These are phyloP conservation scores for Eupithecia subumbrata DNA, from an alignment of 2,888 invertebrate genomes.

Conservation along the genomic window DNA sequence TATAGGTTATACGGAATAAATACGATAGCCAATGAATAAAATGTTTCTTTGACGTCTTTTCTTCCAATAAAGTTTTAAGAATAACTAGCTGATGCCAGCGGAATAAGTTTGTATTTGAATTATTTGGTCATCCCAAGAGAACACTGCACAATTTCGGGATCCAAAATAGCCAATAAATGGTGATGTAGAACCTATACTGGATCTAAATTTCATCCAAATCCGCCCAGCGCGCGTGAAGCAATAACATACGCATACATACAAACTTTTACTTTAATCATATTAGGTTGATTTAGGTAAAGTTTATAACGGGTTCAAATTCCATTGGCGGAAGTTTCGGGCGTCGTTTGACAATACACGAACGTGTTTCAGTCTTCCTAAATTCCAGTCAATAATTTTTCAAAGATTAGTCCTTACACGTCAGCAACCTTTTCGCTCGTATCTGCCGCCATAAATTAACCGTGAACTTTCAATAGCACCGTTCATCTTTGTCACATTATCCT, in stretches of 20 bases:
- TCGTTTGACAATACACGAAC: not conserved
- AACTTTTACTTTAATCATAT: not conserved
- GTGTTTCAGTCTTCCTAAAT: constrained; percentile 2
- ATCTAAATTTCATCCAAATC: not conserved
- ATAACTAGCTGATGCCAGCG: not conserved
- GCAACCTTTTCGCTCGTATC: constrained; percentile 53
- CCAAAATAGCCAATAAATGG: not conserved
- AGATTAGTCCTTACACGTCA: constrained; percentile 48
- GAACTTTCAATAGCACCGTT: constrained; percentile 63
- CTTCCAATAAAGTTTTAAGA: not conserved
- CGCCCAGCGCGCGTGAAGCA: not conserved
- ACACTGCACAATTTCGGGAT: not conserved
- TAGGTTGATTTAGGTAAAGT: not conserved
- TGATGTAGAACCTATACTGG: too few species aligned
- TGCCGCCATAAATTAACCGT: constrained; percentile 68
- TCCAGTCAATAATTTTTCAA: constrained; percentile 50
- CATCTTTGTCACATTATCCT: constrained; percentile 75
- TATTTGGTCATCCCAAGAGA: not conserved
- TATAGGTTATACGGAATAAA: not conserved
- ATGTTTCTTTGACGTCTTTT: not conserved
- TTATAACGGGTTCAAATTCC: not conserved
- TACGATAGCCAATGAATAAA: constrained; percentile 6
- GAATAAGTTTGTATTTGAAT: not conserved
- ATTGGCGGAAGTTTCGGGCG: constrained; percentile 3
- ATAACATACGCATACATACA: not conserved